Evolutionary conservation across 2,797 vertebrate species (phyloP).

Genomic region (Rhincodon typus): DNA sequence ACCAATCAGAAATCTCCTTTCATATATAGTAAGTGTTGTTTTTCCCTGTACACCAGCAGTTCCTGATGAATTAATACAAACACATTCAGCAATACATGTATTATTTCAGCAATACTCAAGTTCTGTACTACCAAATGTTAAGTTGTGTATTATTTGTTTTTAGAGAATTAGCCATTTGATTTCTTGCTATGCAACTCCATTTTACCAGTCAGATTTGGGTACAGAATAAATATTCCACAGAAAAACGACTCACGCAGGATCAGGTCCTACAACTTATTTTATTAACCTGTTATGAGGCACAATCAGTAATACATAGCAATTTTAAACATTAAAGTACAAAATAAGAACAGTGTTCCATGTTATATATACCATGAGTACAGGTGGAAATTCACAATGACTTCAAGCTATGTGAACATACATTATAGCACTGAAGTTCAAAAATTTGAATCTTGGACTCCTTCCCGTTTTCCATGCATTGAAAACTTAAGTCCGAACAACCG

Average conservation of each 20-base stretch:
- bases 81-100: no score
- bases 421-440: neutral
- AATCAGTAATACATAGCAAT: neutral
- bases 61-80: no score
- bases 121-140: no score
- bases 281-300: neutral
- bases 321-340: constrained; percentile 17
- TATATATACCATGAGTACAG: neutral
- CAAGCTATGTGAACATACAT: neutral
- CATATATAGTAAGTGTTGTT: no score
- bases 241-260: neutral
- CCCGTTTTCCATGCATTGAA: neutral
- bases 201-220: neutral
- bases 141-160: neutral
- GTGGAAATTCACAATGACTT: neutral
- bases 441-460: neutral
- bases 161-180: neutral
- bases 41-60: no score
- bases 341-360: neutral
- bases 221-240: neutral
- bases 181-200: neutral
- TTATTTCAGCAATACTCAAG: no score
- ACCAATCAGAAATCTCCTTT: no score
- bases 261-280: neutral
- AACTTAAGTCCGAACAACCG: neutral